Conservation (phyloP, 1,140 invertebrate genomes). For the Diachasma alloeum region DNA sequence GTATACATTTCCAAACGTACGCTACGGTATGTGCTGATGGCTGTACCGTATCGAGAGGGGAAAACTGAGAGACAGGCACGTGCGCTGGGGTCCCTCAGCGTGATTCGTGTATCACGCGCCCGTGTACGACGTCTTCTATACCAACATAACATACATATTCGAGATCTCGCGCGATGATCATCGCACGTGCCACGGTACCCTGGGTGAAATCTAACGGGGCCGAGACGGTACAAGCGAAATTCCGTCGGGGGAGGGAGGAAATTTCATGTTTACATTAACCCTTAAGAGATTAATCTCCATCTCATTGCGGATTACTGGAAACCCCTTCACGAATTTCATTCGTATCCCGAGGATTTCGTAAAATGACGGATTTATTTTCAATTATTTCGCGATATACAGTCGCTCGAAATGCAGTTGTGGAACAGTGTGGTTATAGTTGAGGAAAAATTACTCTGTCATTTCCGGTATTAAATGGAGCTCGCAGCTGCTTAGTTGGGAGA, state of each 20-base stretch:
- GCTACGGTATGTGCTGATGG: background rate
- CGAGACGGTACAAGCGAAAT: constrained; percentile 1
- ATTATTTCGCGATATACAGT: background rate
- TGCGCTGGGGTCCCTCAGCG: constrained; percentile 13
- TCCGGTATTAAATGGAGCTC: too few relatives aligned
- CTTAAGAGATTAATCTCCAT: background rate
- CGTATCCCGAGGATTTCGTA: background rate
- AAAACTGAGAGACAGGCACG: constrained; percentile 18
- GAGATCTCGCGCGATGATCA: constrained; percentile 27
- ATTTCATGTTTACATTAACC: background rate
- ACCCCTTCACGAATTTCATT: background rate
- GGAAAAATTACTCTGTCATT: too few relatives aligned
- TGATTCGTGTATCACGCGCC: constrained; percentile 32
- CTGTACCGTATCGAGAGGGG: background rate
- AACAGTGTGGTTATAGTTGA: too few relatives aligned
- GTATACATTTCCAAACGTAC: background rate
- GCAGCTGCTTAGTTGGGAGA: too few relatives aligned
- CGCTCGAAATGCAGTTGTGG: too few relatives aligned
- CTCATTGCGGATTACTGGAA: background rate
- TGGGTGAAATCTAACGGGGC: constrained; percentile 20
- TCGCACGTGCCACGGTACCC: constrained; percentile 18
- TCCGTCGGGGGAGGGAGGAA: background rate
- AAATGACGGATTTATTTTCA: background rate
- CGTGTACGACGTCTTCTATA: constrained; percentile 15
- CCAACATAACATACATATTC: constrained; percentile 19